A percentile compares a stretch with the other conserved stretches of the same genome.
These are phyloP conservation scores for Phoxinus dragarum DNA, from an alignment of 2,797 vertebrate genomes.

Conservation along the genomic window DNA sequence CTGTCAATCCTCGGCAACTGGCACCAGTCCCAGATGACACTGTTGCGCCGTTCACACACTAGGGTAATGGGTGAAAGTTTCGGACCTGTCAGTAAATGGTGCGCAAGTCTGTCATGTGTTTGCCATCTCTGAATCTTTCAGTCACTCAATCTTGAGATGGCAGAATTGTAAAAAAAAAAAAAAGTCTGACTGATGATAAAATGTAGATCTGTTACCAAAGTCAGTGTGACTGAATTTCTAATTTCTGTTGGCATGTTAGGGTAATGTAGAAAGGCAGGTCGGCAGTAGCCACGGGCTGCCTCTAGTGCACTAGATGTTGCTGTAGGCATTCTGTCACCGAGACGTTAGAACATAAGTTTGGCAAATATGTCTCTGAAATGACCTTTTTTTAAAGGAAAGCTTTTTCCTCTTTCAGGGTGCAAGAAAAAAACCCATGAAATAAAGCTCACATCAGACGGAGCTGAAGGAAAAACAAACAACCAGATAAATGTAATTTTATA, in stretches of 20 bases:
- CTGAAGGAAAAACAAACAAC: no score
- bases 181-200: not conserved
- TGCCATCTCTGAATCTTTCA: not conserved
- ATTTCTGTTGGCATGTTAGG: slow-evolving; percentile 14
- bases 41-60: not conserved
- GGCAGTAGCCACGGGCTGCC: not conserved
- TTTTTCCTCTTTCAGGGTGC: not conserved
- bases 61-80: slow-evolving; percentile 9
- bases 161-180: not conserved
- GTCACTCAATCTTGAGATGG: not conserved
- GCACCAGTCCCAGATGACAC: slow-evolving; percentile 12
- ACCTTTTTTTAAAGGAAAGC: slow-evolving; percentile 10
- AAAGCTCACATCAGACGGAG: not conserved
- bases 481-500: not conserved
- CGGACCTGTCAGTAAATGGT: not conserved
- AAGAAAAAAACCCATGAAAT: not conserved
- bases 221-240: not conserved
- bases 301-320: slow-evolving; percentile 12
- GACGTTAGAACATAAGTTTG: not conserved
- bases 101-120: not conserved
- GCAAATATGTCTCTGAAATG: slow-evolving; percentile 14
- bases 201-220: not conserved
- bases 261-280: slow-evolving; percentile 27
- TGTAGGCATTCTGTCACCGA: not conserved
- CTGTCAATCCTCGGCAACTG: slow-evolving; percentile 13